Conservation (phyloP, 2,888 invertebrate species). For the Nemotelus pantherinus region DNA sequence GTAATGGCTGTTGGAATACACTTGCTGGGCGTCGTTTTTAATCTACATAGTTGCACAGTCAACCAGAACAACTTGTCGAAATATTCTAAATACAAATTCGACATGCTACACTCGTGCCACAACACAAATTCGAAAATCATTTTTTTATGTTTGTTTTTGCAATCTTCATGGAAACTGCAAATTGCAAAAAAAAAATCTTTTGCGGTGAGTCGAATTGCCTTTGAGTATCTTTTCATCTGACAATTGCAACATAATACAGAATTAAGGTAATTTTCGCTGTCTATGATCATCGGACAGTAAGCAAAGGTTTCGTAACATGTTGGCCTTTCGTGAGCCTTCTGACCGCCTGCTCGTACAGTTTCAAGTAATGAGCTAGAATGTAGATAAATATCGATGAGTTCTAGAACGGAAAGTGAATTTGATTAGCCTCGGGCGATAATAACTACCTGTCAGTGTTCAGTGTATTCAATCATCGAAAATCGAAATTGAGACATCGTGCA, state of each 20-base stretch:
- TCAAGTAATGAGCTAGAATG: too few species aligned
- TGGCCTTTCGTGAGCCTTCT: constrained; percentile 21
- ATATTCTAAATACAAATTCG: constrained; percentile 4
- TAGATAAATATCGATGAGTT: not conserved
- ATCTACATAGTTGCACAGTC: not conserved
- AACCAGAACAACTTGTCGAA: not conserved
- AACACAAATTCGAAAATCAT: too few species aligned
- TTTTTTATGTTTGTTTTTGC: too few species aligned
- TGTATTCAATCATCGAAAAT: not conserved
- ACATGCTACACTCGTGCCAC: not conserved
- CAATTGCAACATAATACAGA: not conserved
- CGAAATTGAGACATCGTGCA: not conserved
- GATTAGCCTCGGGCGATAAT: constrained; percentile 3
- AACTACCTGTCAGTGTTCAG: constrained; percentile 15
- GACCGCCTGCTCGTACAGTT: not conserved
- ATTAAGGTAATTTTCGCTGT: not conserved
- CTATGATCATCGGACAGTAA: not conserved
- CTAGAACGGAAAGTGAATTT: constrained; percentile 29
- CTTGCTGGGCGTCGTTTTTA: not conserved
- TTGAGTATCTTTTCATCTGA: not conserved
- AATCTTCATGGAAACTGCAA: too few species aligned
- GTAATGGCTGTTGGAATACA: not conserved
- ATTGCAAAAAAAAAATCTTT: not conserved
- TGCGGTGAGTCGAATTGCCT: not conserved
- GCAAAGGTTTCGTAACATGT: not conserved